These are phyloP conservation scores for Poliocrania exsul DNA, from an alignment of 2,797 vertebrate species.

Conservation along the genomic window DNA sequence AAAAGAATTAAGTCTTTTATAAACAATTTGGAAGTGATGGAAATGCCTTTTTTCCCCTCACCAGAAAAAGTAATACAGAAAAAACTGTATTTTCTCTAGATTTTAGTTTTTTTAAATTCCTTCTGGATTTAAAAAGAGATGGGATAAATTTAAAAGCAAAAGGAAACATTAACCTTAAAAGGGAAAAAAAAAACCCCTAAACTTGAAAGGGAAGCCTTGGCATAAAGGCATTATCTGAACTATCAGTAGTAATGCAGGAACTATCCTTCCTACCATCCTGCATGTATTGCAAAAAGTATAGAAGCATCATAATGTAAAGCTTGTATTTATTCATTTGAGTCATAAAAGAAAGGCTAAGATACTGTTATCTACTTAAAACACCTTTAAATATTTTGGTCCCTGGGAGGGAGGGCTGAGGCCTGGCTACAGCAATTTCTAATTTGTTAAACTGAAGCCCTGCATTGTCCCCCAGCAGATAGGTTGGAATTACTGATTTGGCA, in stretches of 20 bases:
- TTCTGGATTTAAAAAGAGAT: background rate
- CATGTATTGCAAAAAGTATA: background rate
- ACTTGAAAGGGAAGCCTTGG: background rate
- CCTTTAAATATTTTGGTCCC: conserved; percentile 62
- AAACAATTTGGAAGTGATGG: background rate
- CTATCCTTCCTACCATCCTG: background rate
- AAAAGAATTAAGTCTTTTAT: background rate
- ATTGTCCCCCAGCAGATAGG: conserved; percentile 32
- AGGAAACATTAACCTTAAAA: background rate
- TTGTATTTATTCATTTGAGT: conserved; percentile 34
- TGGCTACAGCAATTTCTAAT: conserved; percentile 37
- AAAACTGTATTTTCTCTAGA: background rate
- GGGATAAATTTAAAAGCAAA: background rate
- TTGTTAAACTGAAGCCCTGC: conserved; percentile 25
- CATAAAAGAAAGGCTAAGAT: conserved; percentile 50
- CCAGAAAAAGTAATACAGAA: background rate
- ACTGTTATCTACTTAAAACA: conserved; percentile 59
- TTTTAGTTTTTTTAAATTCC: background rate
- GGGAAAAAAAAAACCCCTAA: background rate
- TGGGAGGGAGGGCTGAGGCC: background rate
- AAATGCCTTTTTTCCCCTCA: background rate
- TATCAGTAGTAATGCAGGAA: background rate
- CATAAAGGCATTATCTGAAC: conserved; percentile 33
- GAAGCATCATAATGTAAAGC: background rate
- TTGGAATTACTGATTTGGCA: conserved; percentile 65